A percentile compares a stretch with the other conserved stretches of the same genome.
Conservation (phyloP, 2,797 vertebrate species). For the Kryptopterus vitreolus region DNA sequence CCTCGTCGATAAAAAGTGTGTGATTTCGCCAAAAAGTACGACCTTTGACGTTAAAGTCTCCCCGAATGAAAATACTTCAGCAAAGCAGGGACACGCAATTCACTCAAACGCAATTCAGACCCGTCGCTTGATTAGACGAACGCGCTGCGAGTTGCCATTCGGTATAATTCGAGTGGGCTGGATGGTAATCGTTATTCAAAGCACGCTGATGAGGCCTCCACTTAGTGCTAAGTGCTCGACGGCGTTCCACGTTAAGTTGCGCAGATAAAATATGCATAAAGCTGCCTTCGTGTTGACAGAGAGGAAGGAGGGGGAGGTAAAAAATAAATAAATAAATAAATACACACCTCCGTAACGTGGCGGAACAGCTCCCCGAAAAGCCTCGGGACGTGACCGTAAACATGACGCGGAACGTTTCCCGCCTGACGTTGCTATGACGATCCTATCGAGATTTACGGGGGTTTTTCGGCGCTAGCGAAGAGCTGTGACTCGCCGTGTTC, state of each 20-base stretch:
- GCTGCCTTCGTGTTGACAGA: background rate
- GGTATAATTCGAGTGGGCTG: conserved; percentile 62
- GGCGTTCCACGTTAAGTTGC: conserved; percentile 66
- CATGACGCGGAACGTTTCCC: background rate
- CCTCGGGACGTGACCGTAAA: background rate
- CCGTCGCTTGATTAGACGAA: conserved; percentile 57
- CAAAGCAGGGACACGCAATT: too few relatives aligned
- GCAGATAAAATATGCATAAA: conserved; percentile 69
- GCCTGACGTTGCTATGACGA: background rate
- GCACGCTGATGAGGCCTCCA: conserved; percentile 65
- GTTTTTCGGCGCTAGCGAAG: background rate
- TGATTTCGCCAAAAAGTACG: too few relatives aligned
- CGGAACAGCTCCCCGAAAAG: background rate
- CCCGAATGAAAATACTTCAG: too few relatives aligned
- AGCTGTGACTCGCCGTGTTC: background rate
- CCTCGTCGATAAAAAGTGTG: too few relatives aligned
- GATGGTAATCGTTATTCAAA: conserved; percentile 66
- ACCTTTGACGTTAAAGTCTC: too few relatives aligned
- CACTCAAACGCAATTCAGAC: conserved; percentile 60
- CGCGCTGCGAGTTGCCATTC: conserved; percentile 52
- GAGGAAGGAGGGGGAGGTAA: too few relatives aligned
- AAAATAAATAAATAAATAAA: too few relatives aligned
- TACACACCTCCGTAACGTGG: background rate
- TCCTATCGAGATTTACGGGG: background rate
- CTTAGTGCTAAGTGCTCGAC: conserved; percentile 66